These are phyloP conservation scores for Apamea epomidion DNA, from an alignment of 2,888 invertebrate species.

Conservation along the genomic window DNA sequence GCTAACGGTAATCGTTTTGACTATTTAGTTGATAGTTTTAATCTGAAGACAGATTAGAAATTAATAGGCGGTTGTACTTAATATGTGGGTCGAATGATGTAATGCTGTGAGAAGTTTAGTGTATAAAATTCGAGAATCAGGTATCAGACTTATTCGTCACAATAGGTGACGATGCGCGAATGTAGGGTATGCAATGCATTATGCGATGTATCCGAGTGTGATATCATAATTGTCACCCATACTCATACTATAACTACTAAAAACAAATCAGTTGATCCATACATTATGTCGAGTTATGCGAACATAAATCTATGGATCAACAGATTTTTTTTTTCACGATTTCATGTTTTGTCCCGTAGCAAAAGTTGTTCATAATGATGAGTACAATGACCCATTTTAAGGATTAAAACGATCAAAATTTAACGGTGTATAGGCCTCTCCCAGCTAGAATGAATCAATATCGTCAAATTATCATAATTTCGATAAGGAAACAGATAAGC, in stretches of 20 bases:
- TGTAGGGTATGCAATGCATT: background rate
- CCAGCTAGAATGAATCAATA: background rate
- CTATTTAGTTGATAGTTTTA: constrained; percentile 46
- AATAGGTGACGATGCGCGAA: background rate
- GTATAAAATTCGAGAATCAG: constrained; percentile 13
- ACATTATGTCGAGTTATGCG: too few species aligned
- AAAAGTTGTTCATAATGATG: too few species aligned
- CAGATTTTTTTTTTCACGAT: too few species aligned
- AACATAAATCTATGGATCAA: too few species aligned
- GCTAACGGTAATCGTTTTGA: constrained; percentile 34
- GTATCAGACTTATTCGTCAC: background rate
- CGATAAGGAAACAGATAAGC: background rate
- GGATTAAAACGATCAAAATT: too few species aligned
- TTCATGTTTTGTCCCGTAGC: too few species aligned
- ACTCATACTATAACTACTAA: too few species aligned
- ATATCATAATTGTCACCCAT: background rate
- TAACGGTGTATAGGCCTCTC: background rate
- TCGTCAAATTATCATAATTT: background rate
- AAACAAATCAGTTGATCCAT: too few species aligned
- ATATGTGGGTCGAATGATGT: constrained; percentile 32
- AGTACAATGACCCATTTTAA: too few species aligned
- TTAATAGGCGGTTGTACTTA: constrained; percentile 29
- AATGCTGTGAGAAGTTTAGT: constrained; percentile 4
- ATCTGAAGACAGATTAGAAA: constrained; percentile 42
- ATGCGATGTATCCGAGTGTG: background rate